phyloP scores from a whole-genome alignment of 2,113 vertebrate species.

The Nesogale talazaci region DNA sequence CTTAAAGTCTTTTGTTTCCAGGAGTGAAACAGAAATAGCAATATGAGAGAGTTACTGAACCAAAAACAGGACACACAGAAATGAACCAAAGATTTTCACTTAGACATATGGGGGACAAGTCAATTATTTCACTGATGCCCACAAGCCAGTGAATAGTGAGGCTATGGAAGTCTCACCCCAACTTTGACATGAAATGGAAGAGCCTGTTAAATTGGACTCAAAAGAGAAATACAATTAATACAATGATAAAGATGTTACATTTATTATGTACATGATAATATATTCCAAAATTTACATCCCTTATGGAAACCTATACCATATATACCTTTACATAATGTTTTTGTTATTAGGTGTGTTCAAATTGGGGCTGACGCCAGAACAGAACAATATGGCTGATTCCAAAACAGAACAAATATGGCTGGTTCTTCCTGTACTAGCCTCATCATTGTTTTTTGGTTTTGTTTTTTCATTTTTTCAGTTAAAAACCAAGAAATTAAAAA shows the following conservation, averaged over 20 bases:
- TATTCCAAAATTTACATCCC: not conserved
- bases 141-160: not conserved
- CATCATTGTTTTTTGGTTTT: no score
- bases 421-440: no score
- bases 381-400: no score
- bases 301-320: not conserved
- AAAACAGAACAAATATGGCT: no score
- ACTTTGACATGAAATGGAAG: slow-evolving; percentile 29
- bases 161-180: not conserved
- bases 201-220: slow-evolving; percentile 25
- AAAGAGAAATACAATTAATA: slow-evolving; percentile 30
- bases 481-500: no score
- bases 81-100: not conserved
- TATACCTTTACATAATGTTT: not conserved
- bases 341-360: no score
- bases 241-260: not conserved
- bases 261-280: not conserved
- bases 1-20: not conserved
- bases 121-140: not conserved
- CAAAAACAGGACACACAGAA: not conserved
- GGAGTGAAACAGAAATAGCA: not conserved
- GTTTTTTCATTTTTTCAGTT: no score
- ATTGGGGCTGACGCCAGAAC: no score
- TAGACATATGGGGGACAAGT: not conserved
- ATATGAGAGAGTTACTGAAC: not conserved